These are phyloP conservation scores for Corythoichthys haematopterus DNA, from an alignment of 2,113 vertebrate species.

Conservation along the genomic window DNA sequence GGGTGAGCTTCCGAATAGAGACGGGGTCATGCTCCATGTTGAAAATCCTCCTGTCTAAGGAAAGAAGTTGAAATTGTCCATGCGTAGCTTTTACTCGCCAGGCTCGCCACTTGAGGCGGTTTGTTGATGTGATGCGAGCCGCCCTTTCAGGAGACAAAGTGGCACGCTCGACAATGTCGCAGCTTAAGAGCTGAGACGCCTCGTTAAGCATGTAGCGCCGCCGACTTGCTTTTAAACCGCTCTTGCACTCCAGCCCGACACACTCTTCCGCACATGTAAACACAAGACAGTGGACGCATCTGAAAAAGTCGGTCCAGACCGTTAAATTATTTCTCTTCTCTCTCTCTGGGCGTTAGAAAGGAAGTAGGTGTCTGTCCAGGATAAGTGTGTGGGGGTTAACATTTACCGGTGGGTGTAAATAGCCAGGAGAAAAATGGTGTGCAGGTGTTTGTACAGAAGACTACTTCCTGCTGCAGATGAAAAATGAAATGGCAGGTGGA, in stretches of 20 bases:
- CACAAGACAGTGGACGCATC: conserved; percentile 21
- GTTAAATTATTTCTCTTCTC: conserved; percentile 40
- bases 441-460: conserved; percentile 38
- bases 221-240: conserved; percentile 44
- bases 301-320: conserved; percentile 29
- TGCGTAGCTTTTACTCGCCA: conserved; percentile 23
- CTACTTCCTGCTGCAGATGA: conserved; percentile 19
- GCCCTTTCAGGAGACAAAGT: conserved; percentile 42
- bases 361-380: conserved; percentile 42
- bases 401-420: conserved; percentile 30
- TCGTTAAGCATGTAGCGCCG: conserved; percentile 58
- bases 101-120: conserved; percentile 39
- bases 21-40: conserved; percentile 29
- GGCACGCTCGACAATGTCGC: conserved; percentile 27
- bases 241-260: conserved; percentile 23
- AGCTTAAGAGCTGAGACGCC: conserved; percentile 41
- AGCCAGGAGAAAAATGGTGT: conserved; percentile 34
- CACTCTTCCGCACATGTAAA: conserved; percentile 33
- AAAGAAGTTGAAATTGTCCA: conserved; percentile 14
- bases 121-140: conserved; percentile 26
- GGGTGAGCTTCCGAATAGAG: conserved; percentile 12
- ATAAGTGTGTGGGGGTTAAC: conserved; percentile 20
- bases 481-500: conserved; percentile 30
- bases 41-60: conserved; percentile 21
- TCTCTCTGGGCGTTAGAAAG: conserved; percentile 25